Evolutionary conservation across 1,140 invertebrate species (phyloP).

Genomic region (Penaeus indicus): DNA sequence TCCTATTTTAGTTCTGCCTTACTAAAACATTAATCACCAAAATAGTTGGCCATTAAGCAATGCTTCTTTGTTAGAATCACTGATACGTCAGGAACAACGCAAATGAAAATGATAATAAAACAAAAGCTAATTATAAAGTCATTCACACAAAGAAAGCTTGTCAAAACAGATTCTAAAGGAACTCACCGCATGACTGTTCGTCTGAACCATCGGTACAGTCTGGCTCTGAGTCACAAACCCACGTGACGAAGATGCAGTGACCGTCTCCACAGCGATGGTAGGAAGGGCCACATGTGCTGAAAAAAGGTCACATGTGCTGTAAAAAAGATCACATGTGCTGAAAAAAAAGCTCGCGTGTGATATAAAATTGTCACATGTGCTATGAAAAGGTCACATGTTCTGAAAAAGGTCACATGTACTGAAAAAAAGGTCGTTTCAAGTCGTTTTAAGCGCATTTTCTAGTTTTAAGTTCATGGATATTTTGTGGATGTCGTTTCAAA

Average conservation of each 20-base stretch:
- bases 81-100: too few species aligned
- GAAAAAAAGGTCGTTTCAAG: background rate
- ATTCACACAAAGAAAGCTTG: too few species aligned
- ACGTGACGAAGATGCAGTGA: slow-evolving; percentile 71
- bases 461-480: too few species aligned
- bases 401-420: slow-evolving; percentile 42
- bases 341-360: background rate
- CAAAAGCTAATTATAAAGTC: too few species aligned
- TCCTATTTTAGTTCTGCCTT: too few species aligned
- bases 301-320: slow-evolving; percentile 31
- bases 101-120: too few species aligned
- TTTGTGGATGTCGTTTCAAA: too few species aligned
- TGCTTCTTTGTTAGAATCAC: too few species aligned
- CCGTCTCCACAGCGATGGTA: slow-evolving; percentile 64
- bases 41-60: too few species aligned
- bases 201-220: slow-evolving; percentile 71
- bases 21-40: too few species aligned
- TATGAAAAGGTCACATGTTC: slow-evolving; percentile 39
- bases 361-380: slow-evolving; percentile 27
- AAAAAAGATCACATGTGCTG: slow-evolving; percentile 37
- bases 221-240: slow-evolving; percentile 73
- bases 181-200: slow-evolving; percentile 66
- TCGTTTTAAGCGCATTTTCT: too few species aligned
- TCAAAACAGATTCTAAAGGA: too few species aligned
- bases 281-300: slow-evolving; percentile 38